Evolutionary conservation across 2,888 invertebrate genomes (phyloP).

Genomic region (Xanthostigma xanthostigma): DNA sequence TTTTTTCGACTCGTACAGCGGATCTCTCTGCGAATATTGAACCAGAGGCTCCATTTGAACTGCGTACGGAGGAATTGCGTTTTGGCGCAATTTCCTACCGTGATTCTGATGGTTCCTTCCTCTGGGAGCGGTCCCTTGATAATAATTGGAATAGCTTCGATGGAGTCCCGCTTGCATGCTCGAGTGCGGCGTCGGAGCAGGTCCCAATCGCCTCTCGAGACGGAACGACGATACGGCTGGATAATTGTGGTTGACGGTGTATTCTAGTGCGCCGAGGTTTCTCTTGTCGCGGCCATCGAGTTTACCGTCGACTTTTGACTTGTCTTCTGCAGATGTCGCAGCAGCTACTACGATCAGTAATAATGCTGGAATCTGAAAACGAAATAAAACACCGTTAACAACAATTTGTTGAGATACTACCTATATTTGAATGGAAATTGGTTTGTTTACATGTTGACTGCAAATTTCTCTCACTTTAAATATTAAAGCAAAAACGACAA

Average conservation of each 20-base stretch:
- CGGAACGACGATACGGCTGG: slow-evolving; percentile 37
- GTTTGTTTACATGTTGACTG: no score
- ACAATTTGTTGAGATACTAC: no score
- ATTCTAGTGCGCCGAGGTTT: slow-evolving; percentile 31
- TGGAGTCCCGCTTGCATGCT: slow-evolving; percentile 4
- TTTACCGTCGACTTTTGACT: slow-evolving; percentile 18
- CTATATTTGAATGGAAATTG: no score
- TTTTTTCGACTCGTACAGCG: slow-evolving; percentile 47
- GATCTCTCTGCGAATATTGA: slow-evolving; percentile 67
- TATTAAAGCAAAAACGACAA: no score
- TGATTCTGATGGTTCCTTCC: neutral
- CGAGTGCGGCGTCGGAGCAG: slow-evolving; percentile 21
- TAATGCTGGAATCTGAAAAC: slow-evolving; percentile 30
- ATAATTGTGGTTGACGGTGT: slow-evolving; percentile 41
- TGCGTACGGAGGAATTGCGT: slow-evolving; percentile 45
- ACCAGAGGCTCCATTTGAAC: slow-evolving; percentile 69
- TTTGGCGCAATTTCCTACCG: neutral
- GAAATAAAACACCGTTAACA: no score
- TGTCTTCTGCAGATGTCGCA: slow-evolving; percentile 31
- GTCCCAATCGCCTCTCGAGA: slow-evolving; percentile 38
- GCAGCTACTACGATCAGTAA: slow-evolving; percentile 37
- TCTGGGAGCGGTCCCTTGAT: slow-evolving; percentile 3
- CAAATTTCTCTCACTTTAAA: no score
- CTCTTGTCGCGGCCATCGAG: slow-evolving; percentile 34
- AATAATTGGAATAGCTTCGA: slow-evolving; percentile 4